phyloP scores from a whole-genome alignment of 2,797 vertebrate genomes.

The Huso huso region DNA sequence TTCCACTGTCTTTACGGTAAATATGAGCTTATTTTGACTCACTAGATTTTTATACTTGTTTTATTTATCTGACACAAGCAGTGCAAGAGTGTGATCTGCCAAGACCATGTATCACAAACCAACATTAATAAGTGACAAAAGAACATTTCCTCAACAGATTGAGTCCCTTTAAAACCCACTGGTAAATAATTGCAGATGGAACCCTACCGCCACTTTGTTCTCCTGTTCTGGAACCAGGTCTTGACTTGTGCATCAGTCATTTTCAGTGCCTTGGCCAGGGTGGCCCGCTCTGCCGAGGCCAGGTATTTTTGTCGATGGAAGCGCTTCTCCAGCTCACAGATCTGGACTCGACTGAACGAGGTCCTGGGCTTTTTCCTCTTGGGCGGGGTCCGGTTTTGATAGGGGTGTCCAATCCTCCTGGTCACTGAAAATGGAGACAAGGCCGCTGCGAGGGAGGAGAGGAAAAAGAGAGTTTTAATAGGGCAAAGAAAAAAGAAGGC shows the following conservation, averaged over 20 bases:
- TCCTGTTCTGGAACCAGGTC: slow-evolving; percentile 96
- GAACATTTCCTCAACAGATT: no score
- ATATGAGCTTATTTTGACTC: no score
- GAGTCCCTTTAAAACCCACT: no score
- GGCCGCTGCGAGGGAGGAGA: slow-evolving; percentile 54
- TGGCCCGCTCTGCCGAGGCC: slow-evolving; percentile 81
- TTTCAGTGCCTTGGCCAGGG: slow-evolving; percentile 84
- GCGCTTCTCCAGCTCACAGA: slow-evolving; percentile 92
- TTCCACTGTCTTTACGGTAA: no score
- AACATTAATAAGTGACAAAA: no score
- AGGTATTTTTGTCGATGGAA: slow-evolving; percentile 94
- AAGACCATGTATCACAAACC: no score
- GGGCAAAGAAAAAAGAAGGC: neutral
- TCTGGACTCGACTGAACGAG: slow-evolving; percentile 87
- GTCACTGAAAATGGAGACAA: slow-evolving; percentile 84
- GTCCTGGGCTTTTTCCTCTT: slow-evolving; percentile 94
- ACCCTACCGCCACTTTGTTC: slow-evolving; percentile 92
- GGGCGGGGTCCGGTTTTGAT: slow-evolving; percentile 92
- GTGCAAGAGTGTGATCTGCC: no score
- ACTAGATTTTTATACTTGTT: no score
- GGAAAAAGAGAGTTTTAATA: neutral
- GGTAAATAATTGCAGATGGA: neutral
- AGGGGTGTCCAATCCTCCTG: slow-evolving; percentile 86
- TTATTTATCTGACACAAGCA: no score
- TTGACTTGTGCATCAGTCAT: slow-evolving; percentile 98